Base-by-base conservation (phyloP, 2,888 invertebrate species). In the Liopterus haemorrhoidalis region DNA sequence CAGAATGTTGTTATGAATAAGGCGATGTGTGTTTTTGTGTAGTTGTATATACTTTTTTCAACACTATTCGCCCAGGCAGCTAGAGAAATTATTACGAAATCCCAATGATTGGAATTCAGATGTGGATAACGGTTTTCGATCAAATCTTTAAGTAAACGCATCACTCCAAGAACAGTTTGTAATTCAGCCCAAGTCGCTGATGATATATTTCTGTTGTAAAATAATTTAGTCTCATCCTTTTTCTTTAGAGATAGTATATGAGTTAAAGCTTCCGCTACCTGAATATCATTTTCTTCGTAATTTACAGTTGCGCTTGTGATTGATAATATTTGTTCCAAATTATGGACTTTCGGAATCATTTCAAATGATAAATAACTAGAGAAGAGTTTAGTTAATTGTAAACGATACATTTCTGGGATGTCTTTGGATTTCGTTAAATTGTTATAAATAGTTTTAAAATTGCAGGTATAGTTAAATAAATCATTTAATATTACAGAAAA, bases 41-140 rank as follows among this genome's bases (percentile, higher is more conserved):
- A 73, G 48, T 65, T 49, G 12, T 44, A 14, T 54, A 59, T 63
- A 45, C 49, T 63, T 63, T 69, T 66, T 61, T 65, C 58, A 54
- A 78, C 54, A 53, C 75, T 73, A 61, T 74, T 61, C 28, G 80
- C 69, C 78, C 88, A 81, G 11, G 81, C 77, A 47, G 80, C 79
- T 20, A 85, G 66, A 41, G 80, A 74, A 61, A 89, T 78, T 52
- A 82, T 72, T 53, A 79, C 69, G 60, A 82, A 80, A 70, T 89
- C 89, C 87, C 89, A 88, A 55, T 79, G 75, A 50, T 70, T 64
- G 21, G 69, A 52, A 4, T 67, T 64, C 49, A 63, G 42, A 46
- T 47, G 48, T 18, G 56, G 43, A 25, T 64, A 52, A 25, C 62
- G 57, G 22, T 53, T 37, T 36, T 57, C 49, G 14, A 73, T 62